Conservation (phyloP, 2,797 vertebrate species). For the Pseudochirops cupreus region DNA sequence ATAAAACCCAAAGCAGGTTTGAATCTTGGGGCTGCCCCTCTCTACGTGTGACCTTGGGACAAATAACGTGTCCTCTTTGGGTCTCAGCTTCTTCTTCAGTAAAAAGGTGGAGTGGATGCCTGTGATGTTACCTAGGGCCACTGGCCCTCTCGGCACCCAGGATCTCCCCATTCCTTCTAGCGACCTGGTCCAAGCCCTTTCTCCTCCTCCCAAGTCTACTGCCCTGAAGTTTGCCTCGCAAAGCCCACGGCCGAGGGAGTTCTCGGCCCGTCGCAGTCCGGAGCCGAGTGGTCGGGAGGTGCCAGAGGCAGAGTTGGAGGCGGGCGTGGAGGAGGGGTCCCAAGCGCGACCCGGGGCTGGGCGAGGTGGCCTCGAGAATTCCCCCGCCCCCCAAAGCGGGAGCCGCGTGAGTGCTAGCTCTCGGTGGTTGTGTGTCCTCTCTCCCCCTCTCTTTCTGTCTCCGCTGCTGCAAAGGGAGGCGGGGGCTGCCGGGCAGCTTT, state of each 20-base stretch:
- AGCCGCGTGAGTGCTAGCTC: not conserved
- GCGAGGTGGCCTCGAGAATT: not conserved
- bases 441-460: not conserved
- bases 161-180: not conserved
- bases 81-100: not conserved
- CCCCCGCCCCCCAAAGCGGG: not conserved
- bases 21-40: not conserved
- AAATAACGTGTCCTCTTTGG: not conserved
- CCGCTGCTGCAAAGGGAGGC: slow-evolving; percentile 9
- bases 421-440: not conserved
- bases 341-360: not conserved
- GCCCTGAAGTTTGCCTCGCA: not conserved
- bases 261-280: not conserved
- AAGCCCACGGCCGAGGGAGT: not conserved
- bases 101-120: not conserved
- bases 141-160: not conserved
- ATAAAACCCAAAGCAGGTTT: not conserved
- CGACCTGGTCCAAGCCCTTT: not conserved
- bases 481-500: slow-evolving; percentile 43
- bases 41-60: not conserved
- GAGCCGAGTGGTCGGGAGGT: not conserved
- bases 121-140: not conserved
- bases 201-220: not conserved
- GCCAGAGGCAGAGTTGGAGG: not conserved
- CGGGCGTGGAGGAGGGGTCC: not conserved